Percentiles rank a stretch among this genome's conserved stretches.
phyloP scores from a whole-genome alignment of 1,140 invertebrate species.

The Drosophila varians region DNA sequence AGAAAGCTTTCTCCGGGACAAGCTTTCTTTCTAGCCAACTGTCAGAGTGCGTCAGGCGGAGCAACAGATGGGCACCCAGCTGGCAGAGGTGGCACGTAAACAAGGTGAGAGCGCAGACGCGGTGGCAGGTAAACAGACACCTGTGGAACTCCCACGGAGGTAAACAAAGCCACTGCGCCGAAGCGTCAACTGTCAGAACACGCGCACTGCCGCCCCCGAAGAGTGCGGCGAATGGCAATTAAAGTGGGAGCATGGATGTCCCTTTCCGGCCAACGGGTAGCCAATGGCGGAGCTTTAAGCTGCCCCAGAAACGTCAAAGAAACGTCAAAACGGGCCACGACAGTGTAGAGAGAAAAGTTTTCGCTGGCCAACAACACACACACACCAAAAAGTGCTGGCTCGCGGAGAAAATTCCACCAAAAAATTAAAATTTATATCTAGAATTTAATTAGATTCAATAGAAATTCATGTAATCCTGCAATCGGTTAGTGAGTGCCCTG shows the following conservation, averaged over 20 bases:
- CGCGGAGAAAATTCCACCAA: constrained; percentile 28
- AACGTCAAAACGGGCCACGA: constrained; percentile 51
- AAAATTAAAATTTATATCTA: not conserved
- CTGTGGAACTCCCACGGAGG: constrained; percentile 47
- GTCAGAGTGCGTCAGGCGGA: constrained; percentile 17
- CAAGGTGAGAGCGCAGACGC: constrained; percentile 49
- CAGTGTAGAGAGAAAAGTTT: constrained; percentile 77
- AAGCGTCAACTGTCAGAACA: constrained; percentile 56
- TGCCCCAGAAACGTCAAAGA: constrained; percentile 70
- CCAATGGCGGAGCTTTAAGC: constrained; percentile 48
- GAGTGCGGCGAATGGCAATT: constrained; percentile 24
- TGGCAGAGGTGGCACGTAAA: constrained; percentile 30
- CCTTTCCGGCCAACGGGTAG: constrained; percentile 1
- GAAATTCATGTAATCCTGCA: constrained; percentile 10
- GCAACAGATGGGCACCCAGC: constrained; percentile 48
- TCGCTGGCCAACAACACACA: constrained; percentile 52
- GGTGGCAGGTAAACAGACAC: constrained; percentile 63
- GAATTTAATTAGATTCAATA: constrained; percentile 2
- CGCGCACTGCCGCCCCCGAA: constrained; percentile 37
- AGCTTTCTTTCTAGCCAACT: constrained; percentile 24
- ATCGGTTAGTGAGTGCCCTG: not conserved
- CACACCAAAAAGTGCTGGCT: constrained; percentile 38
- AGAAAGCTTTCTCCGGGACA: not conserved
- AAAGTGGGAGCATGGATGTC: constrained; percentile 1
- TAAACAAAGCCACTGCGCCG: constrained; percentile 57